Conservation (phyloP, 30 jellyfish, hydroid and myxozoan genomes). For the Aurelia aurita complex sp. Pacific region DNA sequence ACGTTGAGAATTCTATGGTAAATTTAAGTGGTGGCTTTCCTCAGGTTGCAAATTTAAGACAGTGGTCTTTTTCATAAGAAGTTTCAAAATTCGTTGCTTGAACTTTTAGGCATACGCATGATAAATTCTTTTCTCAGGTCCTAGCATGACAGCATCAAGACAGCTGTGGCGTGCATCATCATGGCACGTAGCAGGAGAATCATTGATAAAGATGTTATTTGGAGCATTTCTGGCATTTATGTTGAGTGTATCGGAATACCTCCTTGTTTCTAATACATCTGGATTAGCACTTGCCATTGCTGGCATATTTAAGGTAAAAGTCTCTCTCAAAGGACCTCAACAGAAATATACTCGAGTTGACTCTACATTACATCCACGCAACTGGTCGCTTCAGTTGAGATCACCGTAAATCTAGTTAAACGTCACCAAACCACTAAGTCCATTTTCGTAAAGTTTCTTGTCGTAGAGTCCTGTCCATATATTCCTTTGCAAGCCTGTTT, state of each 20-base stretch:
- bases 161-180: constrained; percentile 88
- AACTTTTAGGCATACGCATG: background rate
- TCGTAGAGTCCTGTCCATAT: too few species aligned
- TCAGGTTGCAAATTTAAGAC: too few species aligned
- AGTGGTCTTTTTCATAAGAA: too few species aligned
- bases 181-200: constrained; percentile 48
- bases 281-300: constrained; percentile 93
- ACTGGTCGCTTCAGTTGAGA: too few species aligned
- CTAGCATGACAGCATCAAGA: constrained; percentile 77
- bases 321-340: too few species aligned
- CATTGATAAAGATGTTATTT: constrained; percentile 38
- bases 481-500: too few species aligned
- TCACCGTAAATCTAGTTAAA: too few species aligned
- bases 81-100: background rate
- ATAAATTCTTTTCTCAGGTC: constrained; percentile 42
- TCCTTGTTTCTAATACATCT: constrained; percentile 80
- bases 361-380: too few species aligned
- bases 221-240: constrained; percentile 94
- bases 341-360: too few species aligned
- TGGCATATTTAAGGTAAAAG: constrained; percentile 87
- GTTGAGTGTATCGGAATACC: constrained; percentile 88
- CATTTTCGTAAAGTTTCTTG: too few species aligned
- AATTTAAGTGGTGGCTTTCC: background rate
- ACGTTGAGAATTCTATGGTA: background rate
- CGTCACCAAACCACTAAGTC: too few species aligned